Base-by-base conservation (phyloP, 64 coral and sea anemone genomes). In the Trachythela sp. region DNA sequence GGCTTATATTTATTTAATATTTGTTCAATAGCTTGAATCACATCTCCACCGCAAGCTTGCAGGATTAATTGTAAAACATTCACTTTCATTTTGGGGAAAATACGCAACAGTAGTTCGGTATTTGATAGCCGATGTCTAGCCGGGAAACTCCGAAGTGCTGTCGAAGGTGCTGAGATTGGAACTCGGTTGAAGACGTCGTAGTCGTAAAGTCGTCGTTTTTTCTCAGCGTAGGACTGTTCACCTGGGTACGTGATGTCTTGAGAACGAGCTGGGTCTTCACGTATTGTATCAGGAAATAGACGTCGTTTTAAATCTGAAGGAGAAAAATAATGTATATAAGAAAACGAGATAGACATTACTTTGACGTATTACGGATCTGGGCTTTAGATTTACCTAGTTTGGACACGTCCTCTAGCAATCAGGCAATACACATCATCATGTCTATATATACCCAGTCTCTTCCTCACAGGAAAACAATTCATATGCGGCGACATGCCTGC, bases 11-110 rank as follows among this genome's bases (percentile, higher is more conserved):
- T 80, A 37, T 35, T 13, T 80, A 80, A 30, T 37, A 80, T 80
- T 80, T 80, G 75, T 80, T 80, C 75, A 6, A 80, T 80, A 29
- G 75, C 75, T 80, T 80, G 75, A 39, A 80, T 80, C 11, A 80
- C 75, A 39, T 80, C 75, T 36, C 75, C 75, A 30, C 75, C 31
- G 38, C 75, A 80, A 37, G 75, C 75, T 80, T 80, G 75, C 37
- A 80, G 75, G 2, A 80, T 80, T 17, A 80, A 18, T 80, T 80
- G 75, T 36, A 80, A 15, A 80, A 80, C 33, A 80, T 80, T 80
- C 33, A 80, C 8, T 39, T 80, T 80, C 75, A 80, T 80, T 80
- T 80, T 80, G 32, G 75, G 75, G 20, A 80, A 80, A 80, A 80
- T 80, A 18, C 75, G 75, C 15, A 80, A 22, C 32, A 80, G 75